Evolutionary conservation across 92 coral and sea anemone genomes (phyloP).

Genomic region (Scolanthus callimorphus): DNA sequence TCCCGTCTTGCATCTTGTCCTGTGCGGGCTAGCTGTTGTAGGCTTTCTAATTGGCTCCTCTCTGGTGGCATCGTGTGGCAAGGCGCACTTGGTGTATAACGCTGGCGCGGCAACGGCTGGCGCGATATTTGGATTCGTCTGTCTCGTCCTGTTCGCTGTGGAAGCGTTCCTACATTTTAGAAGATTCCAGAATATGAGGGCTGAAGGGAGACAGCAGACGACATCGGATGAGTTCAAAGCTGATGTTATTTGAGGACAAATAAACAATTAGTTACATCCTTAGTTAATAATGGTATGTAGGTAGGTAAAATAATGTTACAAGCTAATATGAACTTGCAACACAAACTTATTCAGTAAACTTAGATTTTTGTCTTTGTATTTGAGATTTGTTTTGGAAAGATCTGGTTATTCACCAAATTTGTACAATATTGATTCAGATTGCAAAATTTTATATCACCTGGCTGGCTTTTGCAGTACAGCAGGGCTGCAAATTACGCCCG

Average conservation of each 20-base stretch:
- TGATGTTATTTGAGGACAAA: conserved; percentile 33
- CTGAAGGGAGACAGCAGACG: conserved; percentile 58
- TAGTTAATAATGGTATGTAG: no score
- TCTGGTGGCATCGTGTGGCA: conserved; percentile 56
- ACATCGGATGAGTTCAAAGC: conserved; percentile 22
- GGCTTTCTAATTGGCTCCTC: conserved; percentile 63
- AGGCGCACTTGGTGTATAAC: background rate
- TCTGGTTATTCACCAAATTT: no score
- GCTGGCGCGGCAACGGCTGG: conserved; percentile 66
- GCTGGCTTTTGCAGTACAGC: no score
- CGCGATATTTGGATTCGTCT: conserved; percentile 71
- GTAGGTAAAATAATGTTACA: no score
- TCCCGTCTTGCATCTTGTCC: conserved; percentile 47
- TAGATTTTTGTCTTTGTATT: no score
- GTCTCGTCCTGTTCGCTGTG: conserved; percentile 51
- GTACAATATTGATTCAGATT: no score
- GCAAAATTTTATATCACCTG: no score
- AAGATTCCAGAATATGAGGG: conserved; percentile 58
- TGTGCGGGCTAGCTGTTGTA: conserved; percentile 58
- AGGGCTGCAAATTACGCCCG: no score
- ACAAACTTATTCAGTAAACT: no score
- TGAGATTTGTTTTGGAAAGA: no score
- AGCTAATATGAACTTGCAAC: no score
- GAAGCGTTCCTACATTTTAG: conserved; percentile 68
- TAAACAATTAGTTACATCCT: no score